phyloP scores from a whole-genome alignment of 2,113 vertebrate genomes.

The Alosa alosa region DNA sequence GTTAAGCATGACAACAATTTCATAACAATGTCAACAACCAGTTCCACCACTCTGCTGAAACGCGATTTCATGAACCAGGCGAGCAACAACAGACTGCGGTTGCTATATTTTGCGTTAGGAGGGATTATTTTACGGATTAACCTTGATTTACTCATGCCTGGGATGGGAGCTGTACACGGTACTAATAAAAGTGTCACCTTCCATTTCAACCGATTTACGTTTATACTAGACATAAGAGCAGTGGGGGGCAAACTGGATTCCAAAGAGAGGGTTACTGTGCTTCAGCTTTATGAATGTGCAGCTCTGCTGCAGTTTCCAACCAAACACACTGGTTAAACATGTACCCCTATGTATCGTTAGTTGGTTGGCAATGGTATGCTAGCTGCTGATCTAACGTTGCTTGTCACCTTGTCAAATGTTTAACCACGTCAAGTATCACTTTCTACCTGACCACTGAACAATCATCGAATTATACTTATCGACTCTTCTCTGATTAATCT shows the following conservation, averaged over 20 bases:
- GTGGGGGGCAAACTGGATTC: background rate
- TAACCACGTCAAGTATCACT: background rate
- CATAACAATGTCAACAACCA: background rate
- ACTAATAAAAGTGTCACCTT: conserved; percentile 41
- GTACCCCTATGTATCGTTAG: background rate
- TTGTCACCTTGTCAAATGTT: background rate
- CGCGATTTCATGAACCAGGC: background rate
- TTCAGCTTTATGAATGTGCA: background rate
- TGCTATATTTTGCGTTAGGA: background rate
- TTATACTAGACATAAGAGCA: background rate
- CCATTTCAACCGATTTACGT: background rate
- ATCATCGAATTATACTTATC: background rate
- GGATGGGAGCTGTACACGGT: conserved; percentile 41
- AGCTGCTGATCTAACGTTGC: background rate
- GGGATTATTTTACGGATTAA: conserved; percentile 18
- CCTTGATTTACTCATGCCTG: conserved; percentile 31
- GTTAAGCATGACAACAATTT: too few relatives aligned
- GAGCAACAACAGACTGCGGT: background rate
- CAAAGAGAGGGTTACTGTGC: background rate
- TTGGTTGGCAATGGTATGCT: background rate
- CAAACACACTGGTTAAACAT: background rate
- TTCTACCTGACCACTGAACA: background rate
- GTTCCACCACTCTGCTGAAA: background rate
- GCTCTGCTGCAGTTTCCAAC: too few relatives aligned
- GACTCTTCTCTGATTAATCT: background rate